A percentile compares a stretch with the other conserved stretches of the same genome.
Conservation (phyloP, 2,113 vertebrate species). For the Gopherus flavomarginatus region DNA sequence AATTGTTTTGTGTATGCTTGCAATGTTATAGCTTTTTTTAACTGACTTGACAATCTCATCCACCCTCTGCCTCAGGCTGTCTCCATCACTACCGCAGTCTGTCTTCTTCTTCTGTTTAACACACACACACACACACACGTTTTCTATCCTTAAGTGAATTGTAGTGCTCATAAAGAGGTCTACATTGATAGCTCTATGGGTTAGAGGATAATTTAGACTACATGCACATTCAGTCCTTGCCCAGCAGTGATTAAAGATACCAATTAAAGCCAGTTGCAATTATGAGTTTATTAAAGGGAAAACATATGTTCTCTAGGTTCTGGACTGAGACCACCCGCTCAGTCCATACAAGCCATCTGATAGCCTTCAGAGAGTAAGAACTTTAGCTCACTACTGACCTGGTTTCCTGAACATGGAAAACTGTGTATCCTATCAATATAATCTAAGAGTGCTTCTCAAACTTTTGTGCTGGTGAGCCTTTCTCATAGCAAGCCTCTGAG, state of each 20-base stretch:
- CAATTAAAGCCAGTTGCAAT: neutral
- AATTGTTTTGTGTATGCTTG: neutral
- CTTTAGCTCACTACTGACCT: neutral
- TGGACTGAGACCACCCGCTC: neutral
- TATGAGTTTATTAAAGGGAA: neutral
- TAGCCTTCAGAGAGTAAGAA: neutral
- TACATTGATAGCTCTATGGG: neutral
- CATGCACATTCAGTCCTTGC: neutral
- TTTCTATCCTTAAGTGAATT: neutral
- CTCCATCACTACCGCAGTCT: neutral
- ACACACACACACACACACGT: neutral
- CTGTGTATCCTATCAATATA: neutral
- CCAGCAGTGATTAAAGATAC: neutral
- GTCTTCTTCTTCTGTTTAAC: neutral
- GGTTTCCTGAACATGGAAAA: slow-evolving; percentile 32
- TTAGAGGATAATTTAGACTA: neutral
- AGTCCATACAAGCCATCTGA: neutral
- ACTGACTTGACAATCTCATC: neutral
- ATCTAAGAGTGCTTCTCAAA: neutral
- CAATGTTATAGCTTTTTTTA: accelerated
- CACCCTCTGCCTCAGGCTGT: neutral
- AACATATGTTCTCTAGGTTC: neutral
- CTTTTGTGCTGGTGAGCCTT: too few species aligned
- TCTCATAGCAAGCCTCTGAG: too few species aligned
- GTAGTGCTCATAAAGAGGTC: neutral